phyloP scores from a whole-genome alignment of 2,888 invertebrate species.

The Helleia helle region DNA sequence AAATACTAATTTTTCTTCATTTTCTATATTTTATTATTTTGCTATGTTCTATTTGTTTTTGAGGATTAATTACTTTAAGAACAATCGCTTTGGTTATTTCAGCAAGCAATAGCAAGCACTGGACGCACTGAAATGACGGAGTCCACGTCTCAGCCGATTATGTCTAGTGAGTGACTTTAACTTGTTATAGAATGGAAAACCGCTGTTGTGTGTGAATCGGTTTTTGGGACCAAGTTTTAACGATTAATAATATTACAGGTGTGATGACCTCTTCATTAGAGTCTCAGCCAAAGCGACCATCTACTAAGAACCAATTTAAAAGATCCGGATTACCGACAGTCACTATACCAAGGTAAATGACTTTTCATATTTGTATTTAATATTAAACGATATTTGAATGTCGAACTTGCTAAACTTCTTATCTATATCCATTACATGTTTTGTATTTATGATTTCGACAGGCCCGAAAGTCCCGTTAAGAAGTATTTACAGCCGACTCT shows the following conservation, averaged over 20 bases:
- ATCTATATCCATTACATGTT: no score
- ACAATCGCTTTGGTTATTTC: no score
- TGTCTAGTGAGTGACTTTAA: slow-evolving; percentile 63
- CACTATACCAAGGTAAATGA: slow-evolving; percentile 47
- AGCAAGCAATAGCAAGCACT: slow-evolving; percentile 40
- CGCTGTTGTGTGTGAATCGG: no score
- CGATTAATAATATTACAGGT: slow-evolving; percentile 32
- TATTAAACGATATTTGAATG: no score
- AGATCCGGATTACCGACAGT: slow-evolving; percentile 53
- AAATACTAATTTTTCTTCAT: no score
- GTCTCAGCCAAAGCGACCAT: slow-evolving; percentile 51
- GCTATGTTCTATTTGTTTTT: no score
- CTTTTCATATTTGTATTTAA: no score
- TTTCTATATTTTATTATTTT: no score
- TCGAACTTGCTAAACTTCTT: no score
- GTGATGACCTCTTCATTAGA: slow-evolving; percentile 52
- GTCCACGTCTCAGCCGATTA: slow-evolving; percentile 59
- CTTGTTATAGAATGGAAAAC: no score
- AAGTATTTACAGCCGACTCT: slow-evolving; percentile 88
- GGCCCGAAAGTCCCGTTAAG: slow-evolving; percentile 86
- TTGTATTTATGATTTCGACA: slow-evolving; percentile 48
- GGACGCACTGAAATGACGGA: slow-evolving; percentile 61
- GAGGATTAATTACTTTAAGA: no score
- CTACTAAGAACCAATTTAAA: slow-evolving; percentile 56
- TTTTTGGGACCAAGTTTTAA: no score